Evolutionary conservation across 2,888 invertebrate species (phyloP).

Genomic region (Hermaeophaga mercurialis): DNA sequence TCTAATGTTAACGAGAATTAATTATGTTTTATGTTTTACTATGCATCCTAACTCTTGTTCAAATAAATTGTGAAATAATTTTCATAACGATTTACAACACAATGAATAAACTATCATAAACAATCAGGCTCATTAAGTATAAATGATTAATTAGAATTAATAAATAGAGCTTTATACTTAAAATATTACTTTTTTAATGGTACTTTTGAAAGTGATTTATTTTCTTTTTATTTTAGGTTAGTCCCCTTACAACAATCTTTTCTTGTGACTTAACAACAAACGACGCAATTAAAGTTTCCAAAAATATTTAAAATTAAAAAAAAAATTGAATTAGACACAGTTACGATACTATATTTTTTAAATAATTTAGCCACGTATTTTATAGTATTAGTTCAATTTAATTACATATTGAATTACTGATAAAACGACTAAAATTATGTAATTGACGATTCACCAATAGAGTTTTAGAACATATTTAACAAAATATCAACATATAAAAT

Average conservation of each 20-base stretch:
- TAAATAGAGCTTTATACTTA: no score
- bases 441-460: no score
- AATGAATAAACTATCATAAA: no score
- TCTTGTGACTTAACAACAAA: constrained; percentile 1
- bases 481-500: no score
- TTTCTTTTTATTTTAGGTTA: neutral
- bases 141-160: no score
- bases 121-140: no score
- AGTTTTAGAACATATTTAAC: no score
- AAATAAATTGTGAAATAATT: neutral
- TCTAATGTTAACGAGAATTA: neutral
- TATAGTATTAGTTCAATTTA: neutral
- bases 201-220: no score
- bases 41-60: neutral
- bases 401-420: neutral
- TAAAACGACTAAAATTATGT: neutral
- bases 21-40: neutral
- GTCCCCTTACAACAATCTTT: neutral
- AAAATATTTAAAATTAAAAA: neutral
- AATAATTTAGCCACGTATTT: neutral
- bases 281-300: neutral
- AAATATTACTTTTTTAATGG: no score
- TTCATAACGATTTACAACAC: no score
- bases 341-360: neutral
- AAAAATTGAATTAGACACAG: neutral